These are phyloP conservation scores for Drosophila sturtevanti DNA, from an alignment of 1,140 invertebrate genomes.

Conservation along the genomic window DNA sequence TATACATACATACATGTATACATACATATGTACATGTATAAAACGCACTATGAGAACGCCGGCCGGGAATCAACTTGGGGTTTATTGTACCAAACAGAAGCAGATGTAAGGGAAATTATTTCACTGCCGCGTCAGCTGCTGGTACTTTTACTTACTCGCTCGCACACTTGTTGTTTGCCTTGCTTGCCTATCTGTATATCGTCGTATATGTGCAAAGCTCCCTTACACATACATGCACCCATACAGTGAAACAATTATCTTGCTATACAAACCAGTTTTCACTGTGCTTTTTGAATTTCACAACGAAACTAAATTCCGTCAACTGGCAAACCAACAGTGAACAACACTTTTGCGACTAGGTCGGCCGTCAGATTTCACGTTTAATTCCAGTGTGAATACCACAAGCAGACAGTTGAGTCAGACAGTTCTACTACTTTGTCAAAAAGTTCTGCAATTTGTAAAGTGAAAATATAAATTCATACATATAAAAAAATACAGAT, in stretches of 20 bases:
- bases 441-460: too few relatives aligned
- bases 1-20: neutral
- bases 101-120: slow-evolving; percentile 33
- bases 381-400: slow-evolving; percentile 56
- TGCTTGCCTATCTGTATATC: neutral
- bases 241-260: slow-evolving; percentile 45
- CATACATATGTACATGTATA: neutral
- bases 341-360: slow-evolving; percentile 31
- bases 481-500: slow-evolving; percentile 5
- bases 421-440: slow-evolving; percentile 21
- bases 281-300: slow-evolving; percentile 78
- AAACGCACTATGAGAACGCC: slow-evolving; percentile 19
- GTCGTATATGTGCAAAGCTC: slow-evolving; percentile 35
- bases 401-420: slow-evolving; percentile 64
- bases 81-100: neutral
- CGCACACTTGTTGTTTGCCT: slow-evolving; percentile 8
- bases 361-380: slow-evolving; percentile 5
- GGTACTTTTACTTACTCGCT: slow-evolving; percentile 30
- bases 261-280: slow-evolving; percentile 60
- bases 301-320: slow-evolving; percentile 74
- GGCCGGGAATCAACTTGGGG: slow-evolving; percentile 45
- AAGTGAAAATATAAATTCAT: slow-evolving; percentile 36
- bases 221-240: slow-evolving; percentile 24
- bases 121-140: slow-evolving; percentile 15
- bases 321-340: slow-evolving; percentile 31